Evolutionary conservation across 2,113 vertebrate species (phyloP), one percentile per base, ranked within the genome.

Genomic region (Callopanchax toddi): DNA sequence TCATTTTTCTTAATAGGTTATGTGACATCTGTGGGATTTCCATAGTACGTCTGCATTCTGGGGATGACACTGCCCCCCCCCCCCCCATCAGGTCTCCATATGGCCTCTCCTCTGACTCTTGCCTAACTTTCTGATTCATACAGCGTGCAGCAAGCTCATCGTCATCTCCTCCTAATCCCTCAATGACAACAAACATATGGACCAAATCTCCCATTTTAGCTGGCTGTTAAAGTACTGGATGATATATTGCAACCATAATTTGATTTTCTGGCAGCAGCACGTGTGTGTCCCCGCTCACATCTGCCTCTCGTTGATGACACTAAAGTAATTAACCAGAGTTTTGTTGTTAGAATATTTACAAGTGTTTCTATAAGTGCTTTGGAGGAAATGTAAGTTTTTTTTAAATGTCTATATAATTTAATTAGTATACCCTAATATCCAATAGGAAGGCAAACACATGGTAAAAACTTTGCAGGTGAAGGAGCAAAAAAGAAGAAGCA

Each of bases 141-240:
- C 59, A 77, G 77, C 56, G 65, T 78, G 74, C 77, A 76, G 68
- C 44, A 57, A 48, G 60, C 67, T 62, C 69, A 75, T 76, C 61
- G 23, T 70, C 76, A 59, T 84, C 76, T 79, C 62, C 72, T 73
- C 68, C 42, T 79, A 75, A 86, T 85, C 74, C 76, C 50, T 83
- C 84, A 81, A 82, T 88, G 82, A 88, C 88, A 87, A 77, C 71
- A 77, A 78, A 85, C 90, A 91, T 88, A 89, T 91, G 89, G 87
- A 85, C 49, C 60, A 77, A 81, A 89, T 90, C 79, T 84, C 57
- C 75, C 58, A 58, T 83, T 85, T 79, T 79, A 67, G 67, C 79
- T 62, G 71, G 75, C 71, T 26, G 55, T 82, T 83, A 86, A 85
- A 84, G 58, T 56, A 67, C 51, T 52, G 59, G 57, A 84, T 89